Percentiles rank a stretch among this genome's conserved stretches.
phyloP scores from a whole-genome alignment of 2,113 vertebrate genomes.

The Coptodon bakossiorum region DNA sequence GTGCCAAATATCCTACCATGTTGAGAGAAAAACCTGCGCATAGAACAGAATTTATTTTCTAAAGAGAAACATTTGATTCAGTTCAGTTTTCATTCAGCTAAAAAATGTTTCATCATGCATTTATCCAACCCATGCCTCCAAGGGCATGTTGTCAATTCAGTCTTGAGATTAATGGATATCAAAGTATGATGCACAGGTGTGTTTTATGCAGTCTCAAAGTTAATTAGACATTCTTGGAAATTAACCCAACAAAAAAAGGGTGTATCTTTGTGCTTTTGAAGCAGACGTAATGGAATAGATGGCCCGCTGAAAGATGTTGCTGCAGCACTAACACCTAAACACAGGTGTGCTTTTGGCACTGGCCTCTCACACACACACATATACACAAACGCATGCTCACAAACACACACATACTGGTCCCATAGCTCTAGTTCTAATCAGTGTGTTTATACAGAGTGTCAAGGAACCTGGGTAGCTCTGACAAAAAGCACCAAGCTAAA shows the following conservation, averaged over 20 bases:
- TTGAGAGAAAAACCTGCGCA: neutral
- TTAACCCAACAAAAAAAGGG: neutral
- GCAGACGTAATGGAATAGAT: slow-evolving; percentile 34
- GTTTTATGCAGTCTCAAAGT: neutral
- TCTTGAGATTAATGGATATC: slow-evolving; percentile 29
- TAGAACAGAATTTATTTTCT: neutral
- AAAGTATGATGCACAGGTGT: neutral
- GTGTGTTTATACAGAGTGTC: slow-evolving; percentile 65
- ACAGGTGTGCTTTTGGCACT: slow-evolving; percentile 53
- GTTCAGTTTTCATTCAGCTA: neutral
- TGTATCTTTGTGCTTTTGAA: slow-evolving; percentile 1
- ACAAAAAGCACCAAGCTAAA: slow-evolving; percentile 47
- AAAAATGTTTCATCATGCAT: neutral
- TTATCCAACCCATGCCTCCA: slow-evolving; percentile 6
- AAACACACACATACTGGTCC: slow-evolving; percentile 2
- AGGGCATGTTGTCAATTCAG: slow-evolving; percentile 30
- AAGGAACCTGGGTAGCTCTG: slow-evolving; percentile 30
- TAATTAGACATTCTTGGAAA: slow-evolving; percentile 22
- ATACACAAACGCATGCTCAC: neutral
- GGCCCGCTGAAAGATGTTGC: slow-evolving; percentile 37
- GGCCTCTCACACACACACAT: neutral
- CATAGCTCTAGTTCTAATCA: slow-evolving; percentile 56
- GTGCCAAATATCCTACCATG: neutral
- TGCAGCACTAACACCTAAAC: slow-evolving; percentile 51
- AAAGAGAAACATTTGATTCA: slow-evolving; percentile 9